These are phyloP conservation scores for Microcebus griseorufus DNA, from an alignment of 2,113 vertebrate species.

Conservation along the genomic window DNA sequence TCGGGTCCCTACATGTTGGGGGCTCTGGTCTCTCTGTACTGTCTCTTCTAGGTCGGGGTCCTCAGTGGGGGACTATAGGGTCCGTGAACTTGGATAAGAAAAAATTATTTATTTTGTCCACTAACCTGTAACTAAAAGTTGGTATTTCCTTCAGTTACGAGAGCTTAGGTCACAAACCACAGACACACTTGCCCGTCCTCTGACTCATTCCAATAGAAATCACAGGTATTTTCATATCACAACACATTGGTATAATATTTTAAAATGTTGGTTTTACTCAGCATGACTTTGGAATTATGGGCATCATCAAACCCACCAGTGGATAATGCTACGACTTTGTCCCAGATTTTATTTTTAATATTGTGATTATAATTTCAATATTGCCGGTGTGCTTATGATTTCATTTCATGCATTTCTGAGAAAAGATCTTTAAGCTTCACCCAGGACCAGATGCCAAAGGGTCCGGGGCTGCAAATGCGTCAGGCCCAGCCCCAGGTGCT, in stretches of 20 bases:
- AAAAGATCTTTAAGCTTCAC: not conserved
- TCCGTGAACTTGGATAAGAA: not conserved
- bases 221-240: not conserved
- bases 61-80: not conserved
- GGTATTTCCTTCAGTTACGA: not conserved
- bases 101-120: not conserved
- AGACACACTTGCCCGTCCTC: not conserved
- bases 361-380: not conserved
- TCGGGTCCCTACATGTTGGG: not conserved
- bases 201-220: not conserved
- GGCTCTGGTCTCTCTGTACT: not conserved
- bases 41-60: not conserved
- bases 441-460: not conserved
- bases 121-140: not conserved
- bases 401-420: not conserved
- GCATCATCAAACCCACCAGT: not conserved
- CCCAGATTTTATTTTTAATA: not conserved
- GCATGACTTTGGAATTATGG: not conserved
- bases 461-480: not conserved
- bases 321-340: not conserved
- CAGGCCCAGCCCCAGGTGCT: rapidly evolving
- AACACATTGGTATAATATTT: not conserved
- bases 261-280: too few relatives aligned
- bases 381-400: not conserved
- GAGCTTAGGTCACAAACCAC: not conserved